Evolutionary conservation across 1,140 invertebrate species (phyloP), one percentile per base, ranked within the genome.

Genomic region (Choristoneura fumiferana): DNA sequence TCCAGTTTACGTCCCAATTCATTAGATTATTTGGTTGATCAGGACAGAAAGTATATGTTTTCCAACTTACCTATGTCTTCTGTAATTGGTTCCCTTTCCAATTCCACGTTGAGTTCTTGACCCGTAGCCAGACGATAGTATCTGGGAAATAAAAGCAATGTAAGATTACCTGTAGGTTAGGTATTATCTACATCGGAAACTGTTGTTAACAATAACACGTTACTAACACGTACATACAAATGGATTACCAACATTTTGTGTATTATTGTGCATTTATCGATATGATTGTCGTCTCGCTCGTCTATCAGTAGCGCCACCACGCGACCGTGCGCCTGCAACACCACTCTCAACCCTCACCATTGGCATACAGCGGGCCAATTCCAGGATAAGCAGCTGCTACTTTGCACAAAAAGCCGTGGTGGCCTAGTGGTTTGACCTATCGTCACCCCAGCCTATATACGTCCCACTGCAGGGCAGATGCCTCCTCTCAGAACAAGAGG

Each of bases 241-340:
- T n/a, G n/a, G n/a, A n/a, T n/a, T n/a, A n/a, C n/a, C n/a, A n/a
- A n/a, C n/a, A n/a, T n/a, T n/a, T n/a, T n/a, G n/a, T n/a, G n/a
- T n/a, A n/a, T 29, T 2, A 29, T 29, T 2, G 22, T 29, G 6
- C 2, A 6, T 29, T 29, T 29, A 29, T 6, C 4, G 93, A 92
- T 6, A 97, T 90, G 35, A 97, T 93, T 93, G 0, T 95, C 95
- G 87, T 97, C 96, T 14, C 94, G 91, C 71, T 96, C 95, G 74
- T 97, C 95, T 89, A 97, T 92, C n/a, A 91, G 92, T 58, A 96
- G 91, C 52, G 91, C 91, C 5, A 95, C 85, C 33, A 92, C 92
- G 77, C 94, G 89, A 62, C 92, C 92, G 36, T 90, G 88, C 37
- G 90, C 84, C 67, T 94, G 81, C 65, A 91, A 91, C 40, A 94